Evolutionary conservation across 1,140 invertebrate genomes (phyloP).

Genomic region (Drosophila bifasciata): DNA sequence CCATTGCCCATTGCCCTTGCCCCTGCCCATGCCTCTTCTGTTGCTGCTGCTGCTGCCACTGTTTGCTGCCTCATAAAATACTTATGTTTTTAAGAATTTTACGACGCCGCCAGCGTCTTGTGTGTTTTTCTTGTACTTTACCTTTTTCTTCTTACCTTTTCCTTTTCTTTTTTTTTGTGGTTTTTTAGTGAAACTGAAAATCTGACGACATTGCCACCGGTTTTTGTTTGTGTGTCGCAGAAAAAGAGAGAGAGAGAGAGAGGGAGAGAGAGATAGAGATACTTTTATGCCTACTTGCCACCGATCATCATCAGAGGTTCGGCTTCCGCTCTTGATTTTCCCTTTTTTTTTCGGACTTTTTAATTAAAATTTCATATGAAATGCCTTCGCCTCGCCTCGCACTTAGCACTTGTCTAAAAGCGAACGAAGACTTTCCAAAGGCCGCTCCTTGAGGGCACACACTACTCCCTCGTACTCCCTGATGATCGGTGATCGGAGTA

Average conservation of each 20-base stretch:
- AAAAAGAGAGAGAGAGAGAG: constrained; percentile 1
- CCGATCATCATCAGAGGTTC: constrained; percentile 31
- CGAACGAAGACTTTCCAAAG: constrained; percentile 56
- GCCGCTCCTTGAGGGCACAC: constrained; percentile 32
- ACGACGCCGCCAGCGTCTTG: constrained; percentile 69
- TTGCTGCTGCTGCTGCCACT: constrained; percentile 35
- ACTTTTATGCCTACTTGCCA: constrained; percentile 72
- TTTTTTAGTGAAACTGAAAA: constrained; percentile 66
- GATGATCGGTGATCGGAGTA: constrained; percentile 3
- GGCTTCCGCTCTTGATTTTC: constrained; percentile 70
- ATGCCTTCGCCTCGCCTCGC: constrained; percentile 34
- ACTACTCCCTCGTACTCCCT: constrained; percentile 32
- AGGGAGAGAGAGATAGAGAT: constrained; percentile 18
- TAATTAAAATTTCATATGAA: constrained; percentile 76
- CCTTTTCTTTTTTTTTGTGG: constrained; percentile 25
- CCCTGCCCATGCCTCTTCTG: constrained; percentile 20
- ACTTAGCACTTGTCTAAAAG: constrained; percentile 75
- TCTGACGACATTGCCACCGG: constrained; percentile 68
- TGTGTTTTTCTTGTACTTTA: constrained; percentile 56
- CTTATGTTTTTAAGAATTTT: constrained; percentile 80
- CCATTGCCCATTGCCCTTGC: constrained; percentile 12
- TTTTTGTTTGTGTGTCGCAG: constrained; percentile 45
- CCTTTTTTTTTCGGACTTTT: constrained; percentile 47
- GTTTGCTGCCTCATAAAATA: constrained; percentile 64
- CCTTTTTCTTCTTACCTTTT: constrained; percentile 37